Evolutionary conservation across 2,797 vertebrate species (phyloP).

Genomic region (Neopelma chrysocephalum): DNA sequence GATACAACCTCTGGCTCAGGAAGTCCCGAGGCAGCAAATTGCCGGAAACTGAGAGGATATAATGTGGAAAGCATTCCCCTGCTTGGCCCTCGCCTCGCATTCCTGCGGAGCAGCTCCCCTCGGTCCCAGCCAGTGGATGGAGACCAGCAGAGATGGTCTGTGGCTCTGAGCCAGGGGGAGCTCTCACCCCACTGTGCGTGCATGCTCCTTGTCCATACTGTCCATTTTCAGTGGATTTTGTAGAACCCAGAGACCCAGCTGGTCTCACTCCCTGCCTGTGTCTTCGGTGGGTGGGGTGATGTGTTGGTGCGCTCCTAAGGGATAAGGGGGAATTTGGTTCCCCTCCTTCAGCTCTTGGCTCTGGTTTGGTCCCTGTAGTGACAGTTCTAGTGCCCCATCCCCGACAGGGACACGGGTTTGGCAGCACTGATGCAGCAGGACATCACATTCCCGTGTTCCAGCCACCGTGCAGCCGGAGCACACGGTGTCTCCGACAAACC

Average conservation of each 20-base stretch:
- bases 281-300: background rate
- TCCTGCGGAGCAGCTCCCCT: background rate
- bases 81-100: background rate
- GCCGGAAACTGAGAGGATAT: conserved; percentile 21
- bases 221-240: background rate
- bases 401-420: background rate
- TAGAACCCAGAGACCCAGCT: accelerated
- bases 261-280: background rate
- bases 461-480: accelerated
- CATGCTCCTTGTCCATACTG: accelerated
- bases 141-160: background rate
- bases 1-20: conserved; percentile 42
- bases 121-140: background rate
- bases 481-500: background rate
- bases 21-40: conserved; percentile 44
- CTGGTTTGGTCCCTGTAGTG: background rate
- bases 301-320: background rate
- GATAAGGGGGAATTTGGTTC: background rate
- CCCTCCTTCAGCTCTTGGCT: background rate
- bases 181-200: background rate
- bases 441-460: background rate
- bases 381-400: background rate
- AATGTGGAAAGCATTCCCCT: conserved; percentile 48
- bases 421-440: background rate
- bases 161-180: conserved; percentile 13